Evolutionary conservation across 1,140 invertebrate species (phyloP).

Genomic region (Drosophila oshimai): DNA sequence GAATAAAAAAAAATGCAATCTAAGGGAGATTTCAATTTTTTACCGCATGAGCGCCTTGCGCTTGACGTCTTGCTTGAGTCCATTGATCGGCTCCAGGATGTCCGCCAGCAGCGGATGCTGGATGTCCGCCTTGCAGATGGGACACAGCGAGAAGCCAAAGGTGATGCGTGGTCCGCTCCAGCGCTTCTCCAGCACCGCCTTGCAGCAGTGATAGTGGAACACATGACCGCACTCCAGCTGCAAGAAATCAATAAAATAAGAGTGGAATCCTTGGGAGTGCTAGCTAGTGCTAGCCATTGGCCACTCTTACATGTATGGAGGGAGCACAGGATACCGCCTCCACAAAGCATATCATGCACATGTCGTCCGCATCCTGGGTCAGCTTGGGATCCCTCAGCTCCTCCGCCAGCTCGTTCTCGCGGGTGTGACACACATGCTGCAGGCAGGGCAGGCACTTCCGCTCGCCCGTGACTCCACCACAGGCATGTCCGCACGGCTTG

Average conservation of each 20-base stretch:
- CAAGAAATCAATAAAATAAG: neutral
- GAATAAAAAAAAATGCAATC: neutral
- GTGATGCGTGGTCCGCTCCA: constrained; percentile 97
- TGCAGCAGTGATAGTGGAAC: constrained; percentile 96
- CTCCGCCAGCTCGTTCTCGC: constrained; percentile 85
- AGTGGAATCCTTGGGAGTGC: neutral
- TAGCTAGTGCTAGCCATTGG: too few relatives aligned
- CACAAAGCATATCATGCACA: constrained; percentile 99
- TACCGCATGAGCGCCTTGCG: constrained; percentile 96
- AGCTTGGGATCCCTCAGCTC: constrained; percentile 84
- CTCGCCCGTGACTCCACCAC: constrained; percentile 94
- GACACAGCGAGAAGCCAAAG: constrained; percentile 97
- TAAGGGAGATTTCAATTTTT: neutral
- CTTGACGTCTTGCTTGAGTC: constrained; percentile 94
- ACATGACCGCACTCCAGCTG: constrained; percentile 96
- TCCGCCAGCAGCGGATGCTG: constrained; percentile 91
- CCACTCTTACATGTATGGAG: constrained; percentile 89
- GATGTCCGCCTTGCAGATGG: constrained; percentile 97
- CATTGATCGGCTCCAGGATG: constrained; percentile 90
- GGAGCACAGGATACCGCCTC: constrained; percentile 97
- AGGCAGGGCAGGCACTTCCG: constrained; percentile 93
- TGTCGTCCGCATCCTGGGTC: constrained; percentile 98
- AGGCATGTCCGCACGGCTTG: constrained; percentile 94
- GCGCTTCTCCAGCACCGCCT: constrained; percentile 91
- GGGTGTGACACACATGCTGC: constrained; percentile 81